Percentiles rank a stretch among this genome's conserved stretches.
Conservation (phyloP, 2,888 invertebrate species). For the Callyntrura sp. region DNA sequence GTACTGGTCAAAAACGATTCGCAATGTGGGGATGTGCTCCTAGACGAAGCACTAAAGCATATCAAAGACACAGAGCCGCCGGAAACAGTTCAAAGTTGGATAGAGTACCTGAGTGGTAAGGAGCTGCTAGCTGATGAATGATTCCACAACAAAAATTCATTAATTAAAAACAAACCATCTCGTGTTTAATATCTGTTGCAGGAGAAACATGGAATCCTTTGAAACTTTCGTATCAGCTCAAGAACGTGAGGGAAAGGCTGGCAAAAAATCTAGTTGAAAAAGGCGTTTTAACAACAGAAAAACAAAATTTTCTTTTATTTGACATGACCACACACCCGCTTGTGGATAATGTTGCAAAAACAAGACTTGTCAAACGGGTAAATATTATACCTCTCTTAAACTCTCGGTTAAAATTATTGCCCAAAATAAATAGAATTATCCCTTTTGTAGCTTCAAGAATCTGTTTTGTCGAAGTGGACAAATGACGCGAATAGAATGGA, state of each 20-base stretch:
- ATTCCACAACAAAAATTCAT: no score
- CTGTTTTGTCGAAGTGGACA: constrained; percentile 97
- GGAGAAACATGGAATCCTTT: constrained; percentile 99
- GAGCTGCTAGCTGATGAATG: not conserved
- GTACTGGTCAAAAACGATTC: constrained; percentile 93
- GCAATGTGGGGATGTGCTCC: constrained; percentile 95
- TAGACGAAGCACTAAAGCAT: constrained; percentile 88
- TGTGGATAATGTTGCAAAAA: constrained; percentile 97
- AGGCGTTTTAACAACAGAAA: constrained; percentile 99
- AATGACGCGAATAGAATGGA: constrained; percentile 99
- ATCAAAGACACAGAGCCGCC: constrained; percentile 99
- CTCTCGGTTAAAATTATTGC: not conserved
- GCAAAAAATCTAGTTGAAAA: constrained; percentile 99
- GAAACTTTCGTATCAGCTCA: constrained; percentile 98
- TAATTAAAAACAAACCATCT: not conserved
- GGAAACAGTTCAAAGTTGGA: constrained; percentile 99
- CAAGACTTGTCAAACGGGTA: constrained; percentile 98
- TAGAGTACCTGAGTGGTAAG: constrained; percentile 99
- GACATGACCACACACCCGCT: constrained; percentile 99
- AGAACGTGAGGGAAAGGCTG: constrained; percentile 99
- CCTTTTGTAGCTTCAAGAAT: constrained; percentile 94
- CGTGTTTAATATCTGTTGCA: constrained; percentile 50
- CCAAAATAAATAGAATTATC: no score
- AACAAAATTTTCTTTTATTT: constrained; percentile 99
- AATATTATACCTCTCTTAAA: constrained; percentile 30